Conservation (phyloP, 2,113 vertebrate species). For the Tretioscincus oriximinensis region DNA sequence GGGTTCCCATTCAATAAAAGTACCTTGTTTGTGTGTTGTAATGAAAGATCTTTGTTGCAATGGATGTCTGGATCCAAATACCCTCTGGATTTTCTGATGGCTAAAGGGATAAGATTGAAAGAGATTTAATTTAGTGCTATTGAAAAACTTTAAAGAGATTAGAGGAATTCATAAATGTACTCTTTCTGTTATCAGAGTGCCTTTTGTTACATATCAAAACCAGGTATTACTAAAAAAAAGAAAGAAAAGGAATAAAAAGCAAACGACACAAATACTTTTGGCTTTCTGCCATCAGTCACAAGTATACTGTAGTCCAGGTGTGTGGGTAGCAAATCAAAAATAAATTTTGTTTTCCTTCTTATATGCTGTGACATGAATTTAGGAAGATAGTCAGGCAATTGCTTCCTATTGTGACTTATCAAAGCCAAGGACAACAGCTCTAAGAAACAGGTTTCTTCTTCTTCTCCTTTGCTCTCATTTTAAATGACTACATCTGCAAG, state of each 20-base stretch:
- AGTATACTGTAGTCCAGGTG: background rate
- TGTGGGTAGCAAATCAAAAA: slow-evolving; percentile 19
- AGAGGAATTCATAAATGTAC: slow-evolving; percentile 64
- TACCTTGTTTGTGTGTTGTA: slow-evolving; percentile 75
- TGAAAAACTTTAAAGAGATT: slow-evolving; percentile 77
- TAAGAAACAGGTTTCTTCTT: background rate
- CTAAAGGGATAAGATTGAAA: slow-evolving; percentile 74
- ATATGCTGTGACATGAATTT: background rate
- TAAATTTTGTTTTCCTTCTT: background rate
- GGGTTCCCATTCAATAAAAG: slow-evolving; percentile 94
- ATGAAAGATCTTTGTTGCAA: slow-evolving; percentile 76
- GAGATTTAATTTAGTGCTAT: slow-evolving; percentile 76
- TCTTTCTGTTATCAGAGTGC: slow-evolving; percentile 51
- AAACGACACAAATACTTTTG: slow-evolving; percentile 12
- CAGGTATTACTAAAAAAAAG: slow-evolving; percentile 7
- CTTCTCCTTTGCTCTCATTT: background rate
- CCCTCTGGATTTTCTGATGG: slow-evolving; percentile 74
- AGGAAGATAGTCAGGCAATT: background rate
- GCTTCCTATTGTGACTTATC: background rate
- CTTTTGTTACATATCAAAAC: slow-evolving; percentile 57
- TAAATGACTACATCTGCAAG: background rate
- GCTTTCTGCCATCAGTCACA: slow-evolving; percentile 24
- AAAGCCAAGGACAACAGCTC: background rate
- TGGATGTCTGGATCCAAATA: slow-evolving; percentile 77
- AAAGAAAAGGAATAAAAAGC: background rate